Base-by-base conservation (phyloP, 2,113 vertebrate species). In the Mus pahari region DNA sequence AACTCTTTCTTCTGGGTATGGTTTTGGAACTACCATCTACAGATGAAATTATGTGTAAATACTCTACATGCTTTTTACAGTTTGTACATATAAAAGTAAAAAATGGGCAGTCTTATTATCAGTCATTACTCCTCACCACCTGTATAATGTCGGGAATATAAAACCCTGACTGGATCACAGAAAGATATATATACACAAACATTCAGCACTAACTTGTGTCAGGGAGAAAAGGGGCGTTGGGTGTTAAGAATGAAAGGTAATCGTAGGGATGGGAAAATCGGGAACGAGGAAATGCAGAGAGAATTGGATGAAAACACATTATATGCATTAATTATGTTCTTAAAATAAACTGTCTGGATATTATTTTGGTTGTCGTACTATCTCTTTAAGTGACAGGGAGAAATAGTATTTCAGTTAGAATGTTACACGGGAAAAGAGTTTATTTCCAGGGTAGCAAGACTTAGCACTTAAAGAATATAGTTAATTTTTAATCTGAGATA, bases 121-220 rank as follows among this genome's bases (percentile, higher is more conserved):
- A 26, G 17, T 2, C 17, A 53, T 3, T 36, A 22, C 1, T 6
- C 5, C n/a, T 5, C 4, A 1, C 9, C 7, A 6, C 6, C 28
- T 70, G 36, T 17, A 28, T 45, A 45, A 0, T 22, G 1, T 42
- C 0, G 1, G 9, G 26, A 12, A 3, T 39, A 55, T 28, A 20
- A 6, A 42, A 26, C 0, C 0, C 1, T 68, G 9, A 16, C 26
- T 62, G 36, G 39, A 24, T 24, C 39, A 11, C 3, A 26, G 28
- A 4, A 68, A 36, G 36, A 36, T 36, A 7, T 0, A 20, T 20
- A 60, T 6, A 60, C 5, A 22, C 20, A 60, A 2, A 81, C 5
- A 39, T 3, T 13, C 4, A 26, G 24, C 24, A 60, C 3, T 39
- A 60, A 28, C n/a, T 60, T 39, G 36, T 60, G 9, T 60, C 22